Conservation (phyloP, 2,888 invertebrate species). For the Diarsia brunnea region DNA sequence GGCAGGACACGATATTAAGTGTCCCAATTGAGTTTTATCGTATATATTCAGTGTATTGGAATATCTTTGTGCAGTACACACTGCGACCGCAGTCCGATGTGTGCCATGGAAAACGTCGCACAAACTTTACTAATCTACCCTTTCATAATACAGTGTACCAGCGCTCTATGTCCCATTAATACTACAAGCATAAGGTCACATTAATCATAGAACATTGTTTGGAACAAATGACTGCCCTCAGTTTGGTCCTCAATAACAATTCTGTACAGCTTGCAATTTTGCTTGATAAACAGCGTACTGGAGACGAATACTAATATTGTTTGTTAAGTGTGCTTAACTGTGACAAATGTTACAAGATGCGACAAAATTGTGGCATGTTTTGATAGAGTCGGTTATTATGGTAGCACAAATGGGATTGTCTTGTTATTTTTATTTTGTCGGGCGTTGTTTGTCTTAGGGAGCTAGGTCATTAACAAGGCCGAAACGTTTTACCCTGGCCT, state of each 20-base stretch:
- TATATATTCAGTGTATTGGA: not conserved
- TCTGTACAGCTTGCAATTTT: constrained; percentile 63
- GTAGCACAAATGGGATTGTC: constrained; percentile 36
- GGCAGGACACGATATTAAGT: too few relatives aligned
- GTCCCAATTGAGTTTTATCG: too few relatives aligned
- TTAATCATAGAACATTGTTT: constrained; percentile 62
- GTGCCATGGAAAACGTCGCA: not conserved
- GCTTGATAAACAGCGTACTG: constrained; percentile 57
- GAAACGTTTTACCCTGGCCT: constrained; percentile 12
- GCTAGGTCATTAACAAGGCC: constrained; percentile 43
- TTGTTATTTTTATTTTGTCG: constrained; percentile 41
- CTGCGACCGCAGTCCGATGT: not conserved
- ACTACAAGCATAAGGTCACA: constrained; percentile 39
- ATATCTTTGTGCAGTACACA: not conserved
- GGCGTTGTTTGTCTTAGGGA: constrained; percentile 35
- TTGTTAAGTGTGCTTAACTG: constrained; percentile 42
- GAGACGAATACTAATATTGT: constrained; percentile 61
- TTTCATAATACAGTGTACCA: not conserved
- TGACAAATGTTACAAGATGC: constrained; percentile 45
- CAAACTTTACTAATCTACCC: constrained; percentile 1
- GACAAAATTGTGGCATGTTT: constrained; percentile 47
- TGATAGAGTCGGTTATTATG: constrained; percentile 40
- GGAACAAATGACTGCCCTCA: constrained; percentile 59
- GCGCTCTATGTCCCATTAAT: constrained; percentile 40
- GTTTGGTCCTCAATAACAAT: constrained; percentile 57